Conservation (phyloP, 2,113 vertebrate genomes). For the Odocoileus hemionus region DNA sequence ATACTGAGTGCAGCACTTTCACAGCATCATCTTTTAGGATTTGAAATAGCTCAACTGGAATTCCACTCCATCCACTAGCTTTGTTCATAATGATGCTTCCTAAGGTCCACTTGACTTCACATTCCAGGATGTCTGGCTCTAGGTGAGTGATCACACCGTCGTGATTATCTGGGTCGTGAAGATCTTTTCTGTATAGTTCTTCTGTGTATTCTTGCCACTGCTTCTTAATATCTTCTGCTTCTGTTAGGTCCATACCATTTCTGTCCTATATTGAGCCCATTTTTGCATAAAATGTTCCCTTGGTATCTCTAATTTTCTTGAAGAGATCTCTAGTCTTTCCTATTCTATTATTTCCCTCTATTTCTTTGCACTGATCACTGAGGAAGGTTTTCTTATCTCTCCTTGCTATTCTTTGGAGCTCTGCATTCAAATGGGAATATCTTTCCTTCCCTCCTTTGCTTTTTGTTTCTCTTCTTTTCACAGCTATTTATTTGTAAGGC, state of each 20-base stretch:
- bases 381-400: background rate
- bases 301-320: background rate
- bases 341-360: background rate
- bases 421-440: background rate
- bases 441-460: background rate
- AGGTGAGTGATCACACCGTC: background rate
- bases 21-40: background rate
- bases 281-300: background rate
- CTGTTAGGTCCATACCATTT: background rate
- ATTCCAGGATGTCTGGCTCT: background rate
- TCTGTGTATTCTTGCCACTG: background rate
- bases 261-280: background rate
- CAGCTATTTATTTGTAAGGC: too few relatives aligned
- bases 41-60: background rate
- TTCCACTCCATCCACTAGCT: background rate
- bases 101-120: background rate
- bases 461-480: too few relatives aligned
- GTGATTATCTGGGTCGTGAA: background rate
- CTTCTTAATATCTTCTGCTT: background rate
- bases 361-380: background rate
- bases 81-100: background rate
- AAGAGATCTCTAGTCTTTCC: background rate
- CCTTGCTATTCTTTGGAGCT: background rate
- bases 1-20: background rate
- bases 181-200: background rate